Evolutionary conservation across 2,113 vertebrate genomes (phyloP), one percentile per base, ranked within the genome.

Genomic region (Falcunculus frontatus): DNA sequence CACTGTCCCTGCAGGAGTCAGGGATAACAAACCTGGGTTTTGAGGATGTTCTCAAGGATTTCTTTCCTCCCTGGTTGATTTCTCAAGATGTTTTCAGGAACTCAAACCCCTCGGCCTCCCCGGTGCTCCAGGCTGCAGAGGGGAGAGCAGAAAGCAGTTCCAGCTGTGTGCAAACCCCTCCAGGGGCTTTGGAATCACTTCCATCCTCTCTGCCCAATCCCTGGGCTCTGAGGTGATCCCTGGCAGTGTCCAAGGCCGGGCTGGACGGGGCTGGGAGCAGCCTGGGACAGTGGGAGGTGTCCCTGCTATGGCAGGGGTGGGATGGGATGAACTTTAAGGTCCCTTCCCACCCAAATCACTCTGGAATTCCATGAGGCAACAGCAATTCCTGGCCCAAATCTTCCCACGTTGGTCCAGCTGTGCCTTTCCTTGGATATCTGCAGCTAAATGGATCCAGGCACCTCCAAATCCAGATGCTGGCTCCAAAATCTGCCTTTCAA

Each of bases 1-100:
- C 53, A 9, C 30, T 1, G 0, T 35, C 75, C 27, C 47, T 4
- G 0, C 29, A 8, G 19, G 46, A 41, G 11, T 6, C 15, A 5
- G 59, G 22, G 59, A 7, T 17, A 20, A 44, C 4, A 50, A 56
- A 57, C 12, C 8, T 4, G 1, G 16, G 9, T 27, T 30, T 25
- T 7, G 1, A 41, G 50, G 44, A 21, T 10, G 16, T 17, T 79
- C 30, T 26, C 52, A 19, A 20, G 65, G 53, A 29, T 68, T 63
- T 42, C 21, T 27, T 65, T 30, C 56, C 35, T 76, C 10, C 13
- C 4, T 5, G 3, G 4, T 5, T 29, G n/a, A 57, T 23, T 57
- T 19, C 53, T 52, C 20, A 23, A 8, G 46, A 8, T 21, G 37
- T 37, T 77, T 86, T n/a, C 59, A 52, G 64, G n/a, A 62, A 3